Conservation (phyloP, 2,888 invertebrate genomes). For the Dynastes grantii region DNA sequence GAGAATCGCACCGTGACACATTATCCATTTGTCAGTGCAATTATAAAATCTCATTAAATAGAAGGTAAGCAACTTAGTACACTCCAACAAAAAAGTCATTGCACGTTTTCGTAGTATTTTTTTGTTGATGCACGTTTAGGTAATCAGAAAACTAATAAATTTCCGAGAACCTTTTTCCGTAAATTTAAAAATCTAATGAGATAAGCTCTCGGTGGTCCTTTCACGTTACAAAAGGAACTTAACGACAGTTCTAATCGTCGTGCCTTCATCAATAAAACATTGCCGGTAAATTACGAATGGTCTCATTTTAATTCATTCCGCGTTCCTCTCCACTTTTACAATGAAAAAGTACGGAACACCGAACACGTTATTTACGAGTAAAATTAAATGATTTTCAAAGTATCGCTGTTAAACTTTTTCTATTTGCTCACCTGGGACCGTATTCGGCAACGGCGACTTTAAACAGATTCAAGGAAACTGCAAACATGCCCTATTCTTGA, state of each 20-base stretch:
- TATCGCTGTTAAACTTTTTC: constrained; percentile 56
- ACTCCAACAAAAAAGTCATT: constrained; percentile 16
- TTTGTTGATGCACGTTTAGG: constrained; percentile 7
- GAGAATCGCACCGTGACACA: constrained; percentile 36
- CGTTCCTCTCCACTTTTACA: constrained; percentile 54
- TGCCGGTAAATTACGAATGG: constrained; percentile 55
- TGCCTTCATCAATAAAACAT: constrained; percentile 60
- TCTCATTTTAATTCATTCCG: constrained; percentile 55
- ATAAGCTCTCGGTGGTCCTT: constrained; percentile 49
- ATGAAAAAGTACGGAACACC: constrained; percentile 52
- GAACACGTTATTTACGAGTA: constrained; percentile 59
- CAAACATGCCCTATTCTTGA: too few species aligned
- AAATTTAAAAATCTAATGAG: constrained; percentile 55
- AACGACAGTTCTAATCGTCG: constrained; percentile 51
- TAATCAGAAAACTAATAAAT: constrained; percentile 44
- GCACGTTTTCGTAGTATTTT: constrained; percentile 13
- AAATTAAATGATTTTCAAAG: constrained; percentile 63
- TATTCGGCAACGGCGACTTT: constrained; percentile 15
- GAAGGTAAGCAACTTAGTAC: constrained; percentile 46
- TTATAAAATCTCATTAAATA: constrained; percentile 33
- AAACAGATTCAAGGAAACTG: too few species aligned
- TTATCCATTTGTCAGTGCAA: constrained; percentile 46
- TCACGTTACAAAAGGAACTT: constrained; percentile 33
- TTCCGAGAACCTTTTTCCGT: constrained; percentile 41
- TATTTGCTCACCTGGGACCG: constrained; percentile 60